Evolutionary conservation across 2,797 vertebrate genomes (phyloP).

Genomic region (Rhinophrynus dorsalis): DNA sequence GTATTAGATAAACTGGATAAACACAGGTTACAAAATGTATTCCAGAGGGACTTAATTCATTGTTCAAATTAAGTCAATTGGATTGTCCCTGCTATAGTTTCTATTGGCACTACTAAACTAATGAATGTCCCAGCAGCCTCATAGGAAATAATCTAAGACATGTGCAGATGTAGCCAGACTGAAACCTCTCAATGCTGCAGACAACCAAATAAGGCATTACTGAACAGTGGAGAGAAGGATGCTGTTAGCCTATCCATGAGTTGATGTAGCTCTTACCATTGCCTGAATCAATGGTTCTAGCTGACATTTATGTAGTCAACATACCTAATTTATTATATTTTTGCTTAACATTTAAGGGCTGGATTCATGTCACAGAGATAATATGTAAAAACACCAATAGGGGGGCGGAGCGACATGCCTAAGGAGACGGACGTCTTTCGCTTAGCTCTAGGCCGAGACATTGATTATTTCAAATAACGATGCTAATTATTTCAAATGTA

Average conservation of each 20-base stretch:
- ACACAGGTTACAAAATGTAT: too few species aligned
- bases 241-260: neutral
- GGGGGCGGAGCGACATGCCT: too few species aligned
- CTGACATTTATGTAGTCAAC: neutral
- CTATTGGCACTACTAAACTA: neutral
- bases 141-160: neutral
- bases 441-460: too few species aligned
- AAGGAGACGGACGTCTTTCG: too few species aligned
- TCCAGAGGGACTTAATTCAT: too few species aligned
- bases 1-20: too few species aligned
- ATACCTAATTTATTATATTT: neutral
- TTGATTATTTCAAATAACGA: too few species aligned
- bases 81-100: too few species aligned
- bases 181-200: neutral
- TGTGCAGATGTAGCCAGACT: neutral
- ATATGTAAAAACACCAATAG: too few species aligned
- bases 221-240: neutral
- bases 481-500: too few species aligned
- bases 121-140: neutral
- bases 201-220: neutral
- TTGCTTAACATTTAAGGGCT: conserved; percentile 6
- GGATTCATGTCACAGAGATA: neutral
- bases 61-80: too few species aligned
- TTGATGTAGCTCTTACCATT: neutral
- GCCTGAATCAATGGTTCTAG: neutral